phyloP scores from a whole-genome alignment of 2,113 vertebrate species.

The Daubentonia madagascariensis region DNA sequence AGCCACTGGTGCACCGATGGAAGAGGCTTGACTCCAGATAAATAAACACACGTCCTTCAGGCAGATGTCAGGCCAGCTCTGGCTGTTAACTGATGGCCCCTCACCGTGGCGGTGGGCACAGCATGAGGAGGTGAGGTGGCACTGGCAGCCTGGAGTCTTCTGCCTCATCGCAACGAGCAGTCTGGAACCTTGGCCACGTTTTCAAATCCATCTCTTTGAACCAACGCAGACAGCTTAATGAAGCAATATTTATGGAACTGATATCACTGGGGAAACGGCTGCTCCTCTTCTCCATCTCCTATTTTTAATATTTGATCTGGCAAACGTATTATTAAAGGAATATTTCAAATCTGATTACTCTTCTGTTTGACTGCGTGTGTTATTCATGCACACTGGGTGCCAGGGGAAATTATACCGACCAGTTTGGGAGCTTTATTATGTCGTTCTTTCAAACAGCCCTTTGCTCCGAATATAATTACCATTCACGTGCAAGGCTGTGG shows the following conservation, averaged over 20 bases:
- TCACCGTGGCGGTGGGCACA: fast-evolving
- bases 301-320: conserved; percentile 78
- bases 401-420: conserved; percentile 69
- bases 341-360: conserved; percentile 77
- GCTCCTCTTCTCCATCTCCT: conserved; percentile 64
- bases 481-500: conserved; percentile 46
- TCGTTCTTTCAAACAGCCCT: conserved; percentile 74
- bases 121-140: not conserved
- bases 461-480: conserved; percentile 63
- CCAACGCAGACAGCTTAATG: conserved; percentile 59
- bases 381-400: conserved; percentile 52
- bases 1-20: not conserved
- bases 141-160: conserved; percentile 32
- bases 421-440: conserved; percentile 72
- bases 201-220: conserved; percentile 59
- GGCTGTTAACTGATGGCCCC: not conserved
- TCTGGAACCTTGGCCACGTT: conserved; percentile 47
- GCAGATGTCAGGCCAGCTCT: not conserved
- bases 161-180: not conserved
- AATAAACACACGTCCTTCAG: conserved; percentile 25
- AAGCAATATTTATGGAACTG: conserved; percentile 70
- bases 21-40: conserved; percentile 43
- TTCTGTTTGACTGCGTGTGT: conserved; percentile 69
- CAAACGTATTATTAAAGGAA: conserved; percentile 75
- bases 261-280: conserved; percentile 24